Evolutionary conservation across 2,797 vertebrate species (phyloP).

Genomic region (Prionace glauca): DNA sequence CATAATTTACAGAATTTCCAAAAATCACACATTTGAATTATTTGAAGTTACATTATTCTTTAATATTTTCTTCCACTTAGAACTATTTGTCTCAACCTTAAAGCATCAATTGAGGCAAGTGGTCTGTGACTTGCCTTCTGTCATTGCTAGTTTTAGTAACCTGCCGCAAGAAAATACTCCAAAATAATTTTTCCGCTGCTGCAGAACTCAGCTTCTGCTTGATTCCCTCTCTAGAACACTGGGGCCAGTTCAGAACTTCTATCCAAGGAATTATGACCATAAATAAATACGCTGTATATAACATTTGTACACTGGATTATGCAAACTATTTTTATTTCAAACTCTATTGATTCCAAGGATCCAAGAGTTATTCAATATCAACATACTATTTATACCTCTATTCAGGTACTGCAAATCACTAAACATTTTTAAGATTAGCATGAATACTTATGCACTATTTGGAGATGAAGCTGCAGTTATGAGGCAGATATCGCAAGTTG

Average conservation of each 20-base stretch:
- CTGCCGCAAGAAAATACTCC: background rate
- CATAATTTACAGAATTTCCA: background rate
- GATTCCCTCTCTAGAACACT: background rate
- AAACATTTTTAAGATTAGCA: background rate
- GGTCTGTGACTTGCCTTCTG: background rate
- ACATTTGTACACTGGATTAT: background rate
- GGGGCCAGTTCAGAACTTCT: background rate
- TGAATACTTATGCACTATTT: background rate
- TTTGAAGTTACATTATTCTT: background rate
- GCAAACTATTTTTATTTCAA: background rate
- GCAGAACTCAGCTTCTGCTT: background rate
- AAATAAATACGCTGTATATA: background rate
- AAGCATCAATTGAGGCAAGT: background rate
- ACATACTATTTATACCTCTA: background rate
- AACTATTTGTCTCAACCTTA: background rate
- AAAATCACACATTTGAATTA: background rate
- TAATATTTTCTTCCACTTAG: background rate
- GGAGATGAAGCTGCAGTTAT: background rate
- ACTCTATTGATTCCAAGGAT: background rate
- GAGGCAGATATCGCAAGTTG: background rate
- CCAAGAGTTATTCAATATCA: background rate
- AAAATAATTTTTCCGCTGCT: background rate
- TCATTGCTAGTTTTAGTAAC: background rate
- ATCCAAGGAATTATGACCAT: background rate
- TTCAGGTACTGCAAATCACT: background rate